Conservation (phyloP, 2,888 invertebrate species). For the Ectemnius cavifrons region DNA sequence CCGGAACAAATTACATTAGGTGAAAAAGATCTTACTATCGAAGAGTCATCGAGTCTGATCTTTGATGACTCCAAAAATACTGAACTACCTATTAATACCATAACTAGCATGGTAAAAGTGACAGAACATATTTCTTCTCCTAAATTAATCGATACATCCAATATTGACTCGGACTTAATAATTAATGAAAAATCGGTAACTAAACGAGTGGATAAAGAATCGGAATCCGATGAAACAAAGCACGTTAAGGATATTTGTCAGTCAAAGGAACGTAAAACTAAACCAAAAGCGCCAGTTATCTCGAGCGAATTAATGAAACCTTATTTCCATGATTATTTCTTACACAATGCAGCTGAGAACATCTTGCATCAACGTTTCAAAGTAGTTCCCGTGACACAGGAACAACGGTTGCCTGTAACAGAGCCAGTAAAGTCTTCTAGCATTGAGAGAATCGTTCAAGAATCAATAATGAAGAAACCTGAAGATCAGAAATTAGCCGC, state of each 20-base stretch:
- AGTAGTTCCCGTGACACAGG: conserved; percentile 61
- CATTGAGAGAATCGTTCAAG: conserved; percentile 67
- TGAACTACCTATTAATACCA: too few relatives aligned
- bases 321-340: conserved; percentile 69
- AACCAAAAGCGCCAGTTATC: neutral
- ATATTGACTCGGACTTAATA: too few relatives aligned
- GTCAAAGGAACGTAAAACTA: neutral
- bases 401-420: conserved; percentile 45
- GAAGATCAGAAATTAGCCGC: neutral
- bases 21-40: neutral
- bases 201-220: too few relatives aligned
- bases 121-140: too few relatives aligned
- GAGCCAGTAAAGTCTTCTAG: conserved; percentile 44
- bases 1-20: neutral
- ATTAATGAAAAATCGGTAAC: too few relatives aligned
- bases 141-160: too few relatives aligned
- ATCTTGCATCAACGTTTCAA: conserved; percentile 67
- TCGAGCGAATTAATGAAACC: conserved; percentile 64
- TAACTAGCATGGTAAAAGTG: too few relatives aligned
- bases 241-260: too few relatives aligned
- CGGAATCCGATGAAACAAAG: too few relatives aligned
- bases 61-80: too few relatives aligned
- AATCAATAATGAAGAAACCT: conserved; percentile 66
- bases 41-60: too few relatives aligned
- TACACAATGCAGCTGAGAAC: conserved; percentile 66